A percentile compares a stretch with the other conserved stretches of the same genome.
Evolutionary conservation across 2,797 vertebrate genomes (phyloP).

Genomic region (Manis javanica): DNA sequence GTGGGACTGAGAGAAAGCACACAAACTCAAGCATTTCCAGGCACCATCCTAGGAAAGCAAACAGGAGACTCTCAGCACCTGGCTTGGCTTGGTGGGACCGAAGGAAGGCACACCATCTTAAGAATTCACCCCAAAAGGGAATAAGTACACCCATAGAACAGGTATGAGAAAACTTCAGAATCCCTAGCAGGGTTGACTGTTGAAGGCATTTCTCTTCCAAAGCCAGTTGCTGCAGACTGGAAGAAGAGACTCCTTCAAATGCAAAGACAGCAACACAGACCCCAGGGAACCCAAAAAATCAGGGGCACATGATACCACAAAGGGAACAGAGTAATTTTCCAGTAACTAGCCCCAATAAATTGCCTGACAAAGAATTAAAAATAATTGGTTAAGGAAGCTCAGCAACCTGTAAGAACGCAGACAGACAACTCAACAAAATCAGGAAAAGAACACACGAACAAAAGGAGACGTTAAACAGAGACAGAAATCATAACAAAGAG

Average conservation of each 20-base stretch:
- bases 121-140: not conserved
- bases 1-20: no score
- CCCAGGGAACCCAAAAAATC: not conserved
- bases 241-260: not conserved
- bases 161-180: not conserved
- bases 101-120: no score
- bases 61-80: not conserved
- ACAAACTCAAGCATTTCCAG: not conserved
- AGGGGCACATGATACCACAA: not conserved
- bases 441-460: not conserved
- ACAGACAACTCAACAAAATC: not conserved
- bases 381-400: not conserved
- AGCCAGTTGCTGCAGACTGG: not conserved
- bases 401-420: not conserved
- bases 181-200: not conserved
- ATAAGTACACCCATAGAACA: not conserved
- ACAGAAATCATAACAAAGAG: not conserved
- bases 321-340: not conserved
- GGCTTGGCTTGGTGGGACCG: not conserved
- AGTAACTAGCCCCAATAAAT: not conserved
- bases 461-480: not conserved
- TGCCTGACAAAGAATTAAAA: not conserved
- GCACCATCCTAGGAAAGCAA: not conserved
- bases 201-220: not conserved
- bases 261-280: not conserved